phyloP scores from a whole-genome alignment of 2,888 invertebrate genomes.

The Acanthosepion lycidas region DNA sequence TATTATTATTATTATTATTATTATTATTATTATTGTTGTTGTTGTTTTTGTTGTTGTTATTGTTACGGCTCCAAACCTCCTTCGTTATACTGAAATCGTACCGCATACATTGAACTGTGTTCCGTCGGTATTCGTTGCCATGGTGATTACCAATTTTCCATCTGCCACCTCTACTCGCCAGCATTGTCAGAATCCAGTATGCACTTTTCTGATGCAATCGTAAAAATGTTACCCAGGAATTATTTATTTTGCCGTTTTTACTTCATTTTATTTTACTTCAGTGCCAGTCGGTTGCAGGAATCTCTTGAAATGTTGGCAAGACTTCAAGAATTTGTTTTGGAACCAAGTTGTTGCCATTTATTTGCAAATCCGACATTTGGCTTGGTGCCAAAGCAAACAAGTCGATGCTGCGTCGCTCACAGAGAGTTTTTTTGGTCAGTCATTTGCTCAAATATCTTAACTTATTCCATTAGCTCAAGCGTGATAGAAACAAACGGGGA shows the following conservation, averaged over 20 bases:
- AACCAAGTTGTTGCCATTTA: background rate
- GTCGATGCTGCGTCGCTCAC: background rate
- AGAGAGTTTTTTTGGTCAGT: background rate
- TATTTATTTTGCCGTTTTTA: background rate
- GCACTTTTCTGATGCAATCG: background rate
- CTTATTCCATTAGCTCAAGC: background rate
- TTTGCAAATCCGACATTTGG: background rate
- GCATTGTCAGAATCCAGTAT: background rate
- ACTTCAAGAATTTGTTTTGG: background rate
- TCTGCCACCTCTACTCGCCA: background rate
- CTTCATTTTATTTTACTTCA: background rate
- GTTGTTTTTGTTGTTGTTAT: too few species aligned
- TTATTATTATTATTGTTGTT: too few species aligned
- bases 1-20: too few species aligned
- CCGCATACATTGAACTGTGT: background rate
- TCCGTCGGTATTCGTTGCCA: background rate
- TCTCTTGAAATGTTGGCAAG: background rate
- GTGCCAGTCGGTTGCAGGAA: background rate
- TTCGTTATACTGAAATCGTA: background rate
- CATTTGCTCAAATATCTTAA: background rate
- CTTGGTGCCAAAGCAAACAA: background rate
- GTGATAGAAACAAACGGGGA: background rate
- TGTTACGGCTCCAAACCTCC: too few species aligned
- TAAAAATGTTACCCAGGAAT: background rate
- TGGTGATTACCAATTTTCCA: background rate